Evolutionary conservation across 2,797 vertebrate species (phyloP).

Genomic region (Sebastes oblongus): DNA sequence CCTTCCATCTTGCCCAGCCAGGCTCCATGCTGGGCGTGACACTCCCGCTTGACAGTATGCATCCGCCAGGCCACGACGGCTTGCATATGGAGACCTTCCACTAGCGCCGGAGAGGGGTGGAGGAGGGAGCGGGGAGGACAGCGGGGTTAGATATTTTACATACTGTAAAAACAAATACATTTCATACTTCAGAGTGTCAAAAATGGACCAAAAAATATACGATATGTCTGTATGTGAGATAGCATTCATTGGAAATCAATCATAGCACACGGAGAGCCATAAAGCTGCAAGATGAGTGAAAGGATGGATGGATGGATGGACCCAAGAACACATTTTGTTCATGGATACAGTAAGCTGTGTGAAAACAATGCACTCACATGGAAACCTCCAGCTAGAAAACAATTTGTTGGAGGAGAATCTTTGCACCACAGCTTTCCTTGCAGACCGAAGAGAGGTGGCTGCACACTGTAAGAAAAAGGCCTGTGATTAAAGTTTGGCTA

Average conservation of each 20-base stretch:
- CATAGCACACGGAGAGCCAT: not conserved
- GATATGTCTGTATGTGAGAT: not conserved
- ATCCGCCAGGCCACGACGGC: conserved; percentile 89
- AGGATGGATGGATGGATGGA: not conserved
- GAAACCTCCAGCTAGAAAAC: not conserved
- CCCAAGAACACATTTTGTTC: not conserved
- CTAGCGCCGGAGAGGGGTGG: conserved; percentile 72
- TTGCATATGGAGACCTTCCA: conserved; percentile 93
- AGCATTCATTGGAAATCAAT: conserved; percentile 12
- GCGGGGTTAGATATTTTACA: conserved; percentile 20
- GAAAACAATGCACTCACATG: not conserved
- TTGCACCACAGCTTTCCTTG: not conserved
- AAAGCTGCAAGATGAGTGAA: not conserved
- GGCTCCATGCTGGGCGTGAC: conserved; percentile 93
- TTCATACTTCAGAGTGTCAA: not conserved
- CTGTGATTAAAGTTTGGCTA: not conserved
- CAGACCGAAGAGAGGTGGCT: not conserved
- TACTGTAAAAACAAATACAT: conserved; percentile 22
- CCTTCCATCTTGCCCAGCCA: conserved; percentile 82
- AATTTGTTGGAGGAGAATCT: not conserved
- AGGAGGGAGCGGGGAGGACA: conserved; percentile 10
- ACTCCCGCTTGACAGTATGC: conserved; percentile 90
- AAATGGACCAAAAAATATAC: not conserved
- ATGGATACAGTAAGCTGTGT: not conserved
- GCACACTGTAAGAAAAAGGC: not conserved